Percentiles rank a stretch among this genome's conserved stretches.
These are phyloP conservation scores for Coregonus suidteri DNA, from an alignment of 2,797 vertebrate species.

Conservation along the genomic window DNA sequence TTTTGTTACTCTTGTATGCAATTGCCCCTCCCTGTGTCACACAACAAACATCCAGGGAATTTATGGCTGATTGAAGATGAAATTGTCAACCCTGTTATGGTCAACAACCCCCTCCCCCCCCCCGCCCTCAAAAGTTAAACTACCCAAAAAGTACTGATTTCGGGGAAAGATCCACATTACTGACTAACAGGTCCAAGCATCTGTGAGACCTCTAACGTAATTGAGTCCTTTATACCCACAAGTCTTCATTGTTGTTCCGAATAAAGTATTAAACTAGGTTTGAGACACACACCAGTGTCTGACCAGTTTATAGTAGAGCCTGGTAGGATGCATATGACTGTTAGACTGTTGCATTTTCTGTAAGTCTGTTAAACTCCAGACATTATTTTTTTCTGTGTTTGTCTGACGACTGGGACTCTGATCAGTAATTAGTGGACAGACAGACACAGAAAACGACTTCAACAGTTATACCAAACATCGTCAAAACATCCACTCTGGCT, in stretches of 20 bases:
- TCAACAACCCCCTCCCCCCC: no score
- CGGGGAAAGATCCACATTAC: no score
- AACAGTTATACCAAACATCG: slow-evolving; percentile 1
- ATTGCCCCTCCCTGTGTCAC: no score
- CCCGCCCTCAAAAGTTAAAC: no score
- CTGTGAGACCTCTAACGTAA: background rate
- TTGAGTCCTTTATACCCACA: background rate
- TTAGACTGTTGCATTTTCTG: slow-evolving; percentile 17
- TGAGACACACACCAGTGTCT: slow-evolving; percentile 30
- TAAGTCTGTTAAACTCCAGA: slow-evolving; percentile 7
- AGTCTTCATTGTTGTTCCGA: background rate
- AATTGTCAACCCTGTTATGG: no score
- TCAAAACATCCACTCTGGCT: slow-evolving; percentile 28
- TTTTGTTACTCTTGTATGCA: no score
- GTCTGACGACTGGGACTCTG: background rate
- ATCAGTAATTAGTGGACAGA: slow-evolving; percentile 54
- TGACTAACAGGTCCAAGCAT: background rate
- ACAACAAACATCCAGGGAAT: no score
- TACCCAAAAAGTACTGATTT: background rate
- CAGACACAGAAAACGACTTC: slow-evolving; percentile 42
- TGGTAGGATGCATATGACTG: background rate
- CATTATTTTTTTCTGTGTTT: slow-evolving; percentile 52
- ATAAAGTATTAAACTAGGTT: background rate
- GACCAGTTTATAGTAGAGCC: background rate
- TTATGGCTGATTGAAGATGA: no score